These are phyloP conservation scores for Aldabrachelys gigantea DNA, from an alignment of 2,113 vertebrate genomes.

Conservation along the genomic window DNA sequence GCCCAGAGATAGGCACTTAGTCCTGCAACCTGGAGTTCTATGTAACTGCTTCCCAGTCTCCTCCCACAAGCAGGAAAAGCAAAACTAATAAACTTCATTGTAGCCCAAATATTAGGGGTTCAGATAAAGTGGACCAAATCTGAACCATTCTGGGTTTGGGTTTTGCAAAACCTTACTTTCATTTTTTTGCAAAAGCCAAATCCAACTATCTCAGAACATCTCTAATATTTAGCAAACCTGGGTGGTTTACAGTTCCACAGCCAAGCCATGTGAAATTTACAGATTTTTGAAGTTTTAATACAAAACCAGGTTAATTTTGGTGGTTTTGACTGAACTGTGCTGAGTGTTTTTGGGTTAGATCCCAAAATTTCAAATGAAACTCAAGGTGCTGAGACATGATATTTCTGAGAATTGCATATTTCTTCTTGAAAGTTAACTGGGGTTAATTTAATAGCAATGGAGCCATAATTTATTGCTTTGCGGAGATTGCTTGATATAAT, in stretches of 20 bases:
- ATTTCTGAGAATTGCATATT: background rate
- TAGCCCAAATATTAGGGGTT: rapidly evolving
- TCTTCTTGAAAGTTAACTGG: conserved; percentile 42
- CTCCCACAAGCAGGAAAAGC: no score
- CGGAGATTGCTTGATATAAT: conserved; percentile 52
- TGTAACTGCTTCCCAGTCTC: no score
- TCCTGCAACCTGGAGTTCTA: no score
- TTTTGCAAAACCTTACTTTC: background rate
- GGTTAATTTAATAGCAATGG: conserved; percentile 13
- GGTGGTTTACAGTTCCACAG: background rate
- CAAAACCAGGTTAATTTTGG: background rate
- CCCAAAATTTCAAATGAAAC: background rate
- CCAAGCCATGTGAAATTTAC: background rate
- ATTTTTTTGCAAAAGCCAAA: background rate
- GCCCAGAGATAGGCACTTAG: no score
- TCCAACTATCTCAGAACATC: background rate
- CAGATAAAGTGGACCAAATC: background rate
- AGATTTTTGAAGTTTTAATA: background rate
- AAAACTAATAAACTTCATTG: background rate
- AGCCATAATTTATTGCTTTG: conserved; percentile 37
- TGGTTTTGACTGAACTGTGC: background rate
- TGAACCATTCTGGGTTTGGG: background rate
- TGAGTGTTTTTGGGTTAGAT: background rate
- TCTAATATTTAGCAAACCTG: background rate
- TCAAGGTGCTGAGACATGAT: background rate